phyloP scores from a whole-genome alignment of 2,888 invertebrate species.

The Pollenia angustigena region DNA sequence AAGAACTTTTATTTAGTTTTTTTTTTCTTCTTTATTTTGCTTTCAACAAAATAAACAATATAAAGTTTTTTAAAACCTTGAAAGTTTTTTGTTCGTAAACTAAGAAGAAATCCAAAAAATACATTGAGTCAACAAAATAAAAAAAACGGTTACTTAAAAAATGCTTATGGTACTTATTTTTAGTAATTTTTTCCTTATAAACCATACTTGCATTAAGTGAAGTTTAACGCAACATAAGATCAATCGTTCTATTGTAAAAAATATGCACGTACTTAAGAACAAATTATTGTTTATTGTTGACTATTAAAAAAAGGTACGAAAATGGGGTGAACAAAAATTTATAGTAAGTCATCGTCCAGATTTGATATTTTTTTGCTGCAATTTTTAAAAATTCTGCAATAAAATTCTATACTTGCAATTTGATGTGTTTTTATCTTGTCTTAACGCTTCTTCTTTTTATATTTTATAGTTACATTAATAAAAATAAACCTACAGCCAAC shows the following conservation, averaged over 20 bases:
- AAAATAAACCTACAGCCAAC: no score
- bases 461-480: no score
- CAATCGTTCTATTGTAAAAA: neutral
- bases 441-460: no score
- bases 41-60: conserved; percentile 31
- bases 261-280: conserved; percentile 37
- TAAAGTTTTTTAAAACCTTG: conserved; percentile 62
- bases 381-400: no score
- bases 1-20: conserved; percentile 50
- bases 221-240: neutral
- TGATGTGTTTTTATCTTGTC: no score
- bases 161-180: conserved; percentile 28
- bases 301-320: conserved; percentile 2
- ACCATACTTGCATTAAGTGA: neutral
- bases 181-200: neutral
- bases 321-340: neutral
- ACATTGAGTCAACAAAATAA: neutral
- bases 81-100: conserved; percentile 46
- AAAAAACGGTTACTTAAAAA: conserved; percentile 33
- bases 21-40: conserved; percentile 7
- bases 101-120: conserved; percentile 7
- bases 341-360: no score
- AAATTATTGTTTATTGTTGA: conserved; percentile 20
- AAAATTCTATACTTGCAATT: no score
- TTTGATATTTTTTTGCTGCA: no score